Percentiles rank a stretch among this genome's conserved stretches.
phyloP scores from a whole-genome alignment of 2,888 invertebrate species.

The Chirona hameri region DNA sequence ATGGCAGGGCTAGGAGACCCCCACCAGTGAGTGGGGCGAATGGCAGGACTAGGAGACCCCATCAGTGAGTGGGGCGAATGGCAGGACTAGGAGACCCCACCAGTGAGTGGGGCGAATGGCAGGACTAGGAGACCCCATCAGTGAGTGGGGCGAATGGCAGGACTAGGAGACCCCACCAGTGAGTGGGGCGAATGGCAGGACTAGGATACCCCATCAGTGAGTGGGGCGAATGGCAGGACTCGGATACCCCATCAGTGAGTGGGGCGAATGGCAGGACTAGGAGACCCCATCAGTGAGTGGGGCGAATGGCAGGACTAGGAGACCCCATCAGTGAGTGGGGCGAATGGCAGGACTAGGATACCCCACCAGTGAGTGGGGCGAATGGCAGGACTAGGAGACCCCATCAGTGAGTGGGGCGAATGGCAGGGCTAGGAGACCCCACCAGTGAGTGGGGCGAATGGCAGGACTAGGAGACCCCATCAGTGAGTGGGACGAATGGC shows the following conservation, averaged over 20 bases:
- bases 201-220: conserved; percentile 91
- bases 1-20: conserved; percentile 47
- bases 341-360: conserved; percentile 62
- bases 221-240: conserved; percentile 49
- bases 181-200: conserved; percentile 45
- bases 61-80: conserved; percentile 62
- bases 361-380: conserved; percentile 71
- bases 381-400: too few species aligned
- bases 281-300: conserved; percentile 82
- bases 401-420: too few species aligned
- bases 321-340: conserved; percentile 78
- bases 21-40: conserved; percentile 66
- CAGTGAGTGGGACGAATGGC: conserved; percentile 56
- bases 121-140: conserved; percentile 82
- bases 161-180: conserved; percentile 89
- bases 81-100: conserved; percentile 79
- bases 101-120: conserved; percentile 56
- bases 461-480: conserved; percentile 79
- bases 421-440: conserved; percentile 88
- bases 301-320: conserved; percentile 56
- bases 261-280: conserved; percentile 53
- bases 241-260: conserved; percentile 87
- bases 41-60: conserved; percentile 71
- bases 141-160: conserved; percentile 53
- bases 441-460: conserved; percentile 62